These are phyloP conservation scores for Lanius ludovicianus DNA, from an alignment of 2,113 vertebrate genomes.

Conservation along the genomic window DNA sequence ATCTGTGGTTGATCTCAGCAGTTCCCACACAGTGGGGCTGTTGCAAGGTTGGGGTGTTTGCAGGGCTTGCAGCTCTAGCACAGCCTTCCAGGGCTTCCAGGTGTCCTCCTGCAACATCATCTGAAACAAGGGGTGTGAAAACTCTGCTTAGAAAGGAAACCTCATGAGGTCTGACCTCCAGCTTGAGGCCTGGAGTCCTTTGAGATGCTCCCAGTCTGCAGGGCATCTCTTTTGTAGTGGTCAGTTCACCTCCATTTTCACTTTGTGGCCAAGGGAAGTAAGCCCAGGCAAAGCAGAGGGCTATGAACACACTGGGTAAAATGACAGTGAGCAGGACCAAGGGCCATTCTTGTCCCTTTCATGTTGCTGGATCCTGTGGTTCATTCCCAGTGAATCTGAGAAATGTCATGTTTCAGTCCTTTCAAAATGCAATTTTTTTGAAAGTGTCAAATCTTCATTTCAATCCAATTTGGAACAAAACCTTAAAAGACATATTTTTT, in stretches of 20 bases:
- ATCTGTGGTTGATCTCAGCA: neutral
- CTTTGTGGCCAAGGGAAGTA: neutral
- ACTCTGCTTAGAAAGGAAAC: neutral
- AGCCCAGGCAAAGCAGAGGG: neutral
- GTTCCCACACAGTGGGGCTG: too few relatives aligned
- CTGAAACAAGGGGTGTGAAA: neutral
- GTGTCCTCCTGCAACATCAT: rapidly evolving
- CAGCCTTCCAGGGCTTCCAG: neutral
- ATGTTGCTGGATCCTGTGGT: neutral
- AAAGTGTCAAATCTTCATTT: neutral
- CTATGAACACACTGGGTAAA: neutral
- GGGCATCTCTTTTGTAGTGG: neutral
- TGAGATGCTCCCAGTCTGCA: neutral
- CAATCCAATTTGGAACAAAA: neutral
- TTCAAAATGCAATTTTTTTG: neutral
- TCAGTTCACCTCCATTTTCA: neutral
- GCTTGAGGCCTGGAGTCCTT: neutral
- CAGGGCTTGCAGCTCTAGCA: neutral
- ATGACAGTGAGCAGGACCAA: neutral
- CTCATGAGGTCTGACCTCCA: rapidly evolving
- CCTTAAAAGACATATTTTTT: neutral
- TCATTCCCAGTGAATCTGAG: neutral
- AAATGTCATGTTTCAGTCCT: neutral
- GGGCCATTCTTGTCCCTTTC: neutral
- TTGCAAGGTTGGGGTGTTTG: neutral